Conservation (phyloP, 2,888 invertebrate species). For the Drosophila neoperkinsi region DNA sequence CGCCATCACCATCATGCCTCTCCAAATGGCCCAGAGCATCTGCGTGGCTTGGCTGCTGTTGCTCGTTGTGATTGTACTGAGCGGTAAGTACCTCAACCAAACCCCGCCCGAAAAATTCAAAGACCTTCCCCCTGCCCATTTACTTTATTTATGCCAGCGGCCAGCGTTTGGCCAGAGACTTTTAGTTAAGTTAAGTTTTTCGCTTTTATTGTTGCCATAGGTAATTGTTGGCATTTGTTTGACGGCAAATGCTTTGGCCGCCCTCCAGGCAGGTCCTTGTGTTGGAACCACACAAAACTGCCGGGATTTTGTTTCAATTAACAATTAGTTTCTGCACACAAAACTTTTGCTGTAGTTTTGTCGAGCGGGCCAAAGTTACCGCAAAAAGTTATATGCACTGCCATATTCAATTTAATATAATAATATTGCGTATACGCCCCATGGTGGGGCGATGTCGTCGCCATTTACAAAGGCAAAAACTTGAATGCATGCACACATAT, state of each 20-base stretch:
- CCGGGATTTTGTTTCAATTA: conserved; percentile 72
- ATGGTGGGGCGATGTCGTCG: conserved; percentile 11
- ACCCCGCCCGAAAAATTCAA: not conserved
- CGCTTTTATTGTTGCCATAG: conserved; percentile 68
- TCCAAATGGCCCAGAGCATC: conserved; percentile 65
- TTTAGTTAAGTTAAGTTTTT: conserved; percentile 52
- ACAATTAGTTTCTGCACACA: conserved; percentile 64
- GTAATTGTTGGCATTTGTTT: conserved; percentile 78
- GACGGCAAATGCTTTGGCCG: conserved; percentile 50
- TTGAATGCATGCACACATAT: conserved; percentile 17
- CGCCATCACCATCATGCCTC: conserved; percentile 37
- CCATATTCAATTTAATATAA: conserved; percentile 61
- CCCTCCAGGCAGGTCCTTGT: conserved; percentile 13
- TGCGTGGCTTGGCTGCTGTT: conserved; percentile 74
- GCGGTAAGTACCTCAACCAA: conserved; percentile 74
- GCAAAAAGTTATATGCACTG: conserved; percentile 43
- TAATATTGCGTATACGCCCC: conserved; percentile 51
- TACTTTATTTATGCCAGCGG: conserved; percentile 43
- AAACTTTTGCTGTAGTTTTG: conserved; percentile 42
- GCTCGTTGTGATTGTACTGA: conserved; percentile 75
- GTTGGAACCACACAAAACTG: conserved; percentile 10
- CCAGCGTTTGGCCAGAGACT: conserved; percentile 22
- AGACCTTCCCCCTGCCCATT: not conserved
- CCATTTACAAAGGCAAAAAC: conserved; percentile 1
- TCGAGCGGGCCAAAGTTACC: conserved; percentile 36